Conservation (phyloP, 2,113 vertebrate species). For the Grammomys surdaster region DNA sequence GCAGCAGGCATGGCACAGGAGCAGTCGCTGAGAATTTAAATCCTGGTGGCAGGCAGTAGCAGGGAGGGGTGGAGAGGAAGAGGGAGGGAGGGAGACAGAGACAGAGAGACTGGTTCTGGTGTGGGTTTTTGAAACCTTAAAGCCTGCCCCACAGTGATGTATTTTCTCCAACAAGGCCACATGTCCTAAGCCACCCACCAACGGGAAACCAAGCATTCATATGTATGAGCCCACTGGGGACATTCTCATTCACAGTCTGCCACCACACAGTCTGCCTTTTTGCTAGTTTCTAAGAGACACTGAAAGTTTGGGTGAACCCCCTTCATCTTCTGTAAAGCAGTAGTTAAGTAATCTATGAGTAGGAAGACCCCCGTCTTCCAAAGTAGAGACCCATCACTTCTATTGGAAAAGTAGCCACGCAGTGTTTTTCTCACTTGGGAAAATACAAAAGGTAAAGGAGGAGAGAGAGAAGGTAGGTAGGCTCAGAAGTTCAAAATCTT, state of each 20-base stretch:
- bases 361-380: background rate
- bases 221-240: background rate
- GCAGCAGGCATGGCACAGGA: background rate
- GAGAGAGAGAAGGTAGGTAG: no score
- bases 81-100: background rate
- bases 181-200: background rate
- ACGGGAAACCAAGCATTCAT: background rate
- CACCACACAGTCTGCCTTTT: background rate
- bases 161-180: background rate
- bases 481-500: background rate
- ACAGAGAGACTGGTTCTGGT: background rate
- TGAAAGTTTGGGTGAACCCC: background rate
- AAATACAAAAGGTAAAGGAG: background rate
- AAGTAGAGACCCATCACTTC: background rate
- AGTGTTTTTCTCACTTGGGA: conserved; percentile 30
- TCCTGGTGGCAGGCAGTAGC: background rate
- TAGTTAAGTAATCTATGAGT: background rate
- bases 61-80: accelerated
- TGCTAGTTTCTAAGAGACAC: background rate
- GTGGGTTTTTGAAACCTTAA: background rate
- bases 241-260: background rate
- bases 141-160: background rate
- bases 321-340: background rate
- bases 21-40: background rate
- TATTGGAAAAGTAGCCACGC: background rate